phyloP scores from a whole-genome alignment of 2,888 invertebrate species.

The Serripes groenlandicus region DNA sequence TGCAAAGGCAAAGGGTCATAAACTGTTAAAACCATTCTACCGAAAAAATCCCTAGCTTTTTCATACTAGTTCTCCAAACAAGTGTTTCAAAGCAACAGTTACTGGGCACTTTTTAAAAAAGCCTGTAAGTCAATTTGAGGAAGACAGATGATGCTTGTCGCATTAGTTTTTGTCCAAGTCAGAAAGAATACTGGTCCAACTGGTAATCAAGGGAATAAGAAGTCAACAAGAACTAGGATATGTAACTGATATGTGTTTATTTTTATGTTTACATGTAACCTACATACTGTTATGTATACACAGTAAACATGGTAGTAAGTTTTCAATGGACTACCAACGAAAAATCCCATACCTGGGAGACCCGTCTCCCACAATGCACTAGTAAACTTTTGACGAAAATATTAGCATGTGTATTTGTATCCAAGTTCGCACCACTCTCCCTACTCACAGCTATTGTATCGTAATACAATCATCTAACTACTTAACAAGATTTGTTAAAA shows the following conservation, averaged over 20 bases:
- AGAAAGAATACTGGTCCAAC: background rate
- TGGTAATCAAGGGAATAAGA: background rate
- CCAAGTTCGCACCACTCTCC: too few relatives aligned
- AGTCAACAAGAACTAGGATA: background rate
- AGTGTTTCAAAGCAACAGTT: background rate
- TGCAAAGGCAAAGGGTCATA: too few relatives aligned
- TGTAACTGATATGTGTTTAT: conserved; percentile 55
- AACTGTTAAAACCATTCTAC: too few relatives aligned
- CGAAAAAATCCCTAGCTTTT: background rate
- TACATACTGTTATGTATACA: conserved; percentile 40
- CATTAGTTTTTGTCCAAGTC: background rate
- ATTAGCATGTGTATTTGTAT: too few relatives aligned
- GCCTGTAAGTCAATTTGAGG: background rate
- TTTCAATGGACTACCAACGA: conserved; percentile 12
- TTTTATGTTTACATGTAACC: conserved; percentile 38
- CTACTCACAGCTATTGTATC: too few relatives aligned
- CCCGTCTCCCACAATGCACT: conserved; percentile 26
- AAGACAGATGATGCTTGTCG: too few relatives aligned
- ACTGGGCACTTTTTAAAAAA: background rate
- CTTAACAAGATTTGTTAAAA: too few relatives aligned
- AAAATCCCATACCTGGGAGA: conserved; percentile 17
- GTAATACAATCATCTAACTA: too few relatives aligned
- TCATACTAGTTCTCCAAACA: too few relatives aligned
- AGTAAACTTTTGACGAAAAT: conserved; percentile 10
- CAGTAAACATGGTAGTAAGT: conserved; percentile 8